Evolutionary conservation across 2,888 invertebrate species (phyloP).

Genomic region (Sycophila texana): DNA sequence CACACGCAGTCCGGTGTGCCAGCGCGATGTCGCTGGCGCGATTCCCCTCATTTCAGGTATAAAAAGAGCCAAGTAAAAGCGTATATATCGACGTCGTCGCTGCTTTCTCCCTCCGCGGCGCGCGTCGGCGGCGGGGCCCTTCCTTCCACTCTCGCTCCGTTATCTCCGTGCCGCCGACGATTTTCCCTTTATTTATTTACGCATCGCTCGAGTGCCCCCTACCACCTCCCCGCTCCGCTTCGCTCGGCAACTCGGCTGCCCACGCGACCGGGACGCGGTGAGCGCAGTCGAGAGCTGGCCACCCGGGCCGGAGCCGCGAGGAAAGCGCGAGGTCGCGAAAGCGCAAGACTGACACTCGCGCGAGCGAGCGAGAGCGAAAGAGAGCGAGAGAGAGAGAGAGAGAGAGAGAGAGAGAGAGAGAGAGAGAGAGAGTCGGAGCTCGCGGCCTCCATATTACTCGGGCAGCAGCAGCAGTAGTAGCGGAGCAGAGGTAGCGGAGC

Average conservation of each 20-base stretch:
- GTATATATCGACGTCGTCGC: constrained; percentile 30
- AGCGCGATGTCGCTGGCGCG: constrained; percentile 11
- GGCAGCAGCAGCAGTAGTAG: constrained; percentile 63
- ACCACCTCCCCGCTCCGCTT: no score
- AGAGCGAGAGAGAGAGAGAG: background rate
- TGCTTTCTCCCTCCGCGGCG: constrained; percentile 41
- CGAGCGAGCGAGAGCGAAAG: background rate
- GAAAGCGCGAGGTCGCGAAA: no score
- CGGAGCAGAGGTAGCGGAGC: background rate
- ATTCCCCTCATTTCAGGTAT: constrained; percentile 50
- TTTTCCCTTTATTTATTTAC: no score
- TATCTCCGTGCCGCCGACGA: no score
- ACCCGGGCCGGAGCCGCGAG: no score
- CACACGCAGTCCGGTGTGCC: constrained; percentile 23
- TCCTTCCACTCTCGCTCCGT: no score
- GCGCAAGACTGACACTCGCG: constrained; percentile 3
- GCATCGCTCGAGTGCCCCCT: no score
- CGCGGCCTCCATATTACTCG: constrained; percentile 73
- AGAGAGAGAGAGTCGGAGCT: constrained; percentile 49
- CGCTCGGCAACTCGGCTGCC: no score
- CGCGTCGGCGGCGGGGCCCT: background rate
- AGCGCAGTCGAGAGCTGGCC: no score
- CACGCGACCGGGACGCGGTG: no score
- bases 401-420: no score
- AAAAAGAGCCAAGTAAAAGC: no score